phyloP scores from a whole-genome alignment of 2,113 vertebrate species.

The Anguilla japonica region DNA sequence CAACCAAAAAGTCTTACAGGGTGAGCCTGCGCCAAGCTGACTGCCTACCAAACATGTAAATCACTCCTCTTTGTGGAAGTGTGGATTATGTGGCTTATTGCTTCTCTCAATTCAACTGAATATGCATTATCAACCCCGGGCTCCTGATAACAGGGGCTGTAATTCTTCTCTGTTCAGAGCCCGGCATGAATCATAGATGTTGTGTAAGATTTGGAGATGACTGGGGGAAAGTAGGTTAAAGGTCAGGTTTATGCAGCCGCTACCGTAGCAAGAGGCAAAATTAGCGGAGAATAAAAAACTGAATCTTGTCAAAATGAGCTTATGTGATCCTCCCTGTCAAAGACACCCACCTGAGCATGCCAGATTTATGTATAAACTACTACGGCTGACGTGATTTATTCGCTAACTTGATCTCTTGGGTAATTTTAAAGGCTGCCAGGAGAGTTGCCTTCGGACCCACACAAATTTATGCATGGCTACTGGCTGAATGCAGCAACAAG shows the following conservation, averaged over 20 bases:
- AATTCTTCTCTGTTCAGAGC: conserved; percentile 53
- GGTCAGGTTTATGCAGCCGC: conserved; percentile 59
- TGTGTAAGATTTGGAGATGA: conserved; percentile 48
- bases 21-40: neutral
- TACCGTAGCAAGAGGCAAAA: conserved; percentile 65
- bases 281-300: conserved; percentile 57
- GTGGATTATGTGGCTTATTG: conserved; percentile 56
- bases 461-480: conserved; percentile 37
- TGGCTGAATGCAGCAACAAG: conserved; percentile 31
- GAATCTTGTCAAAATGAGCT: conserved; percentile 52
- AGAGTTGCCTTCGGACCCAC: conserved; percentile 30
- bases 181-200: conserved; percentile 55
- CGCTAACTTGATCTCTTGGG: conserved; percentile 44
- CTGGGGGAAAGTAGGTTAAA: conserved; percentile 53
- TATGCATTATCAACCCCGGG: conserved; percentile 63
- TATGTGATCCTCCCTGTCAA: conserved; percentile 57
- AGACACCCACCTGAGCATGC: conserved; percentile 60
- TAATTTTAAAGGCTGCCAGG: conserved; percentile 38
- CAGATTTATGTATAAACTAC: conserved; percentile 58
- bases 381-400: conserved; percentile 48
- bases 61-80: conserved; percentile 46
- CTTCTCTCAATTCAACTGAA: conserved; percentile 53
- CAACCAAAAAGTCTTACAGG: neutral
- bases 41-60: conserved; percentile 49
- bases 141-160: conserved; percentile 47